Evolutionary conservation across 2,113 vertebrate genomes (phyloP).

Genomic region (Ammospiza nelsoni): DNA sequence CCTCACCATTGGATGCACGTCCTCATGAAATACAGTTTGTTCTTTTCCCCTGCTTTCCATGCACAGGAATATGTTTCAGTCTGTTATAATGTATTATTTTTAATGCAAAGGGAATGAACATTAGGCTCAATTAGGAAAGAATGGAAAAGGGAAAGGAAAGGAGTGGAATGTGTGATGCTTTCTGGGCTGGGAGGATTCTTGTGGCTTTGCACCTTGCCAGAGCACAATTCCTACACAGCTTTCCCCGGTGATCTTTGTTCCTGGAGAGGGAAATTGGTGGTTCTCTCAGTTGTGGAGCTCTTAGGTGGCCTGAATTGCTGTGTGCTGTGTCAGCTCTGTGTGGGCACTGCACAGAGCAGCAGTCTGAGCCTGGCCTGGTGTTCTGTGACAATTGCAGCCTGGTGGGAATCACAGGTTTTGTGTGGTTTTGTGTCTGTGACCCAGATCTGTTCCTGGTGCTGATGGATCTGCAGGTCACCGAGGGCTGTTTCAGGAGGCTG

Average conservation of each 20-base stretch:
- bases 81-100: background rate
- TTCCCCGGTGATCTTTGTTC: background rate
- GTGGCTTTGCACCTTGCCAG: background rate
- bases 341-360: background rate
- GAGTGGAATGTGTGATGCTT: background rate
- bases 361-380: background rate
- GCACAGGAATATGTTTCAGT: background rate
- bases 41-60: background rate
- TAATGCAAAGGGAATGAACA: background rate
- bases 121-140: background rate
- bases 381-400: background rate
- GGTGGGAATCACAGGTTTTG: background rate
- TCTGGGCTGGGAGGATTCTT: background rate
- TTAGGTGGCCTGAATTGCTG: background rate
- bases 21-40: background rate
- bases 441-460: background rate
- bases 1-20: background rate
- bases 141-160: background rate
- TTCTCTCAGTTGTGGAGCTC: background rate
- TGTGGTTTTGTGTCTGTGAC: background rate
- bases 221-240: background rate
- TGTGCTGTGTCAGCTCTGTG: background rate
- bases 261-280: background rate
- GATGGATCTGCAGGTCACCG: background rate
- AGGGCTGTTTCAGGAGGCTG: background rate